Base-by-base conservation (phyloP, 1,140 invertebrate genomes). In the Dolichoris vasculosae region DNA sequence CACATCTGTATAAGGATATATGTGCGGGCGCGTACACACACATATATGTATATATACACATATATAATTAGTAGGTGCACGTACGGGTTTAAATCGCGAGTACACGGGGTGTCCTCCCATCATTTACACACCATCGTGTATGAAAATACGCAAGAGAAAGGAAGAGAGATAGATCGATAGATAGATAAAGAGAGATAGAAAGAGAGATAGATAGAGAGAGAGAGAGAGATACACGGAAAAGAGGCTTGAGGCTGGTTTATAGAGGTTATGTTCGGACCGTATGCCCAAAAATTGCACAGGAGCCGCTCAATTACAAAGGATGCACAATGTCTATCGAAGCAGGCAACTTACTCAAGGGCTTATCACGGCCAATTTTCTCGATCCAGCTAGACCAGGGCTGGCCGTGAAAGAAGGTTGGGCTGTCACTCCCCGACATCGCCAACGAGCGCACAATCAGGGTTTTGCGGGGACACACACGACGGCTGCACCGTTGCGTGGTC, bases 361-460 rank as follows among this genome's bases (percentile, higher is more conserved):
- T 93, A 86, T 93, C 92, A 30, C 92, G 89, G 87, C 93, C 93
- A 75, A 93, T 92, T 88, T 89, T 90, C 88, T 93, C 93, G 76
- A 93, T 93, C 93, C 92, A 93, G 88, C 89, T 93, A 84, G 93
- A 93, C 93, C 93, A 93, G 64, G 93, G 93, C 87, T 93, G 93
- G 87, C 93, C 93, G 89, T 93, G 93, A 90, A 93, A 93, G 90
- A 93, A 93, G 87, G 92, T 93, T 89, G 92, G 93, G 89, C 93
- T 93, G 90, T 93, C 92, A 92, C 93, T 93, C 89, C 92, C 92
- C 90, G 92, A 93, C 93, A 93, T 93, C 90, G 88, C 48, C 35
- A 43, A 46, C 64, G 30, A 69, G 55, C 77, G 48, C 51, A 38
- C 48, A 46, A 51, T 79, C 51, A 63, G 51, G 77, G n/a, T n/a